These are phyloP conservation scores for Lepilemur septentrionalis DNA, from an alignment of 2,797 vertebrate species.

Conservation along the genomic window DNA sequence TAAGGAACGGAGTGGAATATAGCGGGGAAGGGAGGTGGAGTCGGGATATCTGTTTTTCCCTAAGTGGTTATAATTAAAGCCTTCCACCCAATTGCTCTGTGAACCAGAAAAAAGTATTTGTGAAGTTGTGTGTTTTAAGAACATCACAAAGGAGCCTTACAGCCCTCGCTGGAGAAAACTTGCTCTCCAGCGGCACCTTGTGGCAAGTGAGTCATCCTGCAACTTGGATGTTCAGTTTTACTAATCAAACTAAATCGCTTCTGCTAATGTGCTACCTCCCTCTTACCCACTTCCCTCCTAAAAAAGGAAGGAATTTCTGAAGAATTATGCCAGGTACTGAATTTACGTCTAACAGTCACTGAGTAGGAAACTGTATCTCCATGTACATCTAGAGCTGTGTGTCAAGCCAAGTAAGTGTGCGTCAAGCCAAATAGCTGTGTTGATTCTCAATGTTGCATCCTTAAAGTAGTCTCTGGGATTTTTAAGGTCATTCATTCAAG, in stretches of 20 bases:
- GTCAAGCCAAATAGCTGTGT: neutral
- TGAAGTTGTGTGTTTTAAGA: constrained; percentile 3
- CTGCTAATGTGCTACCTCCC: accelerated
- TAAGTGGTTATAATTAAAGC: constrained; percentile 69
- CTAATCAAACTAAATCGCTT: neutral
- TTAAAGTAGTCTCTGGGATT: neutral
- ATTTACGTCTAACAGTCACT: neutral
- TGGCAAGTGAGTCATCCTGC: constrained; percentile 61
- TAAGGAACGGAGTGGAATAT: constrained; percentile 78
- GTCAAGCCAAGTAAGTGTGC: neutral
- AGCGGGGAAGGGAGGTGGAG: constrained; percentile 43
- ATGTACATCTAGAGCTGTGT: neutral
- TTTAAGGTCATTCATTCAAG: neutral
- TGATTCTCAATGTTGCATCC: neutral
- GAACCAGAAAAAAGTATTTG: constrained; percentile 65
- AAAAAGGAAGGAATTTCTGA: neutral
- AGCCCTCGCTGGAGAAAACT: neutral
- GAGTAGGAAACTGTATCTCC: neutral
- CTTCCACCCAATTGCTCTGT: constrained; percentile 55
- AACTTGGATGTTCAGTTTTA: neutral
- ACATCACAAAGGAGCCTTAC: neutral
- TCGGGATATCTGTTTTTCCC: constrained; percentile 71
- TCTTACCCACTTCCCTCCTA: neutral
- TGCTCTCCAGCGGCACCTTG: constrained; percentile 80
- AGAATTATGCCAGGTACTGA: too few relatives aligned